phyloP scores from a whole-genome alignment of 2,113 vertebrate genomes.

The Salvelinus alpinus region DNA sequence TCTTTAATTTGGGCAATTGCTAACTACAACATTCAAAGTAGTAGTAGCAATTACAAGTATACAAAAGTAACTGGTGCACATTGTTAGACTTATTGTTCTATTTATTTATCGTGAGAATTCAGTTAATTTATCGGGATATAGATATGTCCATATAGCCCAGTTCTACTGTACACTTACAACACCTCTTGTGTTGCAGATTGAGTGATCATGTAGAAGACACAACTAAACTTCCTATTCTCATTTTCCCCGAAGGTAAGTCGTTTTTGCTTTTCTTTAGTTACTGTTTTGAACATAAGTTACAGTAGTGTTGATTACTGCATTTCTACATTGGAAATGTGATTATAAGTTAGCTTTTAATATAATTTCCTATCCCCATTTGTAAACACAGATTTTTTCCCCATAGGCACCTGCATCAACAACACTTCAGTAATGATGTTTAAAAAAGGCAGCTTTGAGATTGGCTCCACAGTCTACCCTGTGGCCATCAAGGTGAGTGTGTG shows the following conservation, averaged over 20 bases:
- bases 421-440: slow-evolving; percentile 99
- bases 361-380: not conserved
- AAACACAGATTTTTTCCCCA: not conserved
- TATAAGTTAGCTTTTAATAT: not conserved
- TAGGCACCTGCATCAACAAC: slow-evolving; percentile 98
- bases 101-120: too few relatives aligned
- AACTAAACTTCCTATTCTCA: slow-evolving; percentile 93
- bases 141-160: too few relatives aligned
- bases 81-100: too few relatives aligned
- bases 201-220: slow-evolving; percentile 92
- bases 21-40: too few relatives aligned
- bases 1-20: too few relatives aligned
- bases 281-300: not conserved
- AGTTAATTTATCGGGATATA: too few relatives aligned
- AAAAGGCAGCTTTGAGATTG: slow-evolving; percentile 97
- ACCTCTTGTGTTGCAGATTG: slow-evolving; percentile 71
- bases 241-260: slow-evolving; percentile 93
- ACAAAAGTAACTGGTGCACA: too few relatives aligned
- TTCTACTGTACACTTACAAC: too few relatives aligned
- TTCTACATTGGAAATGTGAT: not conserved
- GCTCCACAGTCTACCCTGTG: slow-evolving; percentile 91
- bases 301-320: not conserved
- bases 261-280: not conserved
- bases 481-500: slow-evolving; percentile 88
- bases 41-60: too few relatives aligned